Conservation (phyloP, 2,888 invertebrate species). For the Epiblema foenella region DNA sequence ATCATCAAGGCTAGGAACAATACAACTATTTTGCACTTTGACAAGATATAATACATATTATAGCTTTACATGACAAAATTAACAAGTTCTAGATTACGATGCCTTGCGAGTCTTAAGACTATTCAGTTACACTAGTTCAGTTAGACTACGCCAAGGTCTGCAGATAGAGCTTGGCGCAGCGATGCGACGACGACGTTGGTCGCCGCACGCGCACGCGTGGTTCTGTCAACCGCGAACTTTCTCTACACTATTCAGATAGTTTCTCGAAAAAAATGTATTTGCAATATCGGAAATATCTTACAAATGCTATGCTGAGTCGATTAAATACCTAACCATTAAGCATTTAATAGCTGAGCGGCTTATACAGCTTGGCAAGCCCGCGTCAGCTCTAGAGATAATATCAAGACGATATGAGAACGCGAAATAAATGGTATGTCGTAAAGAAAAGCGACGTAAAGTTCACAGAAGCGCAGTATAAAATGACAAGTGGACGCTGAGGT, state of each 20-base stretch:
- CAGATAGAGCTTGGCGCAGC: background rate
- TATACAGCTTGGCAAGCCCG: background rate
- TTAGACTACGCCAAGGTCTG: background rate
- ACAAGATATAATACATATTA: no score
- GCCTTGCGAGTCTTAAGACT: background rate
- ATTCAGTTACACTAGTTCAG: no score
- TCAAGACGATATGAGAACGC: slow-evolving; percentile 20
- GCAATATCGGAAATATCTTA: slow-evolving; percentile 39
- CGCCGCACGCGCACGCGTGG: slow-evolving; percentile 57
- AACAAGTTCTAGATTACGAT: background rate
- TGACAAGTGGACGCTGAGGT: slow-evolving; percentile 29
- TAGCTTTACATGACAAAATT: background rate
- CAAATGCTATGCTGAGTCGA: slow-evolving; percentile 50
- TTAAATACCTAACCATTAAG: slow-evolving; percentile 37
- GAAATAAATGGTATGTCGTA: slow-evolving; percentile 22
- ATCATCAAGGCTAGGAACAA: background rate
- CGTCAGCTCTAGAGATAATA: slow-evolving; percentile 13
- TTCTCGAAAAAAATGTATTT: slow-evolving; percentile 40
- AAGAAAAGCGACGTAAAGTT: slow-evolving; percentile 19
- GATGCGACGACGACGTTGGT: slow-evolving; percentile 45
- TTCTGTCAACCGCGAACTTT: slow-evolving; percentile 67
- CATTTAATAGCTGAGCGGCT: background rate
- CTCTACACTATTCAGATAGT: slow-evolving; percentile 53
- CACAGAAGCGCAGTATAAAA: slow-evolving; percentile 23
- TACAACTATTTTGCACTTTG: no score